Percentiles rank a stretch among this genome's conserved stretches.
Evolutionary conservation across 1,140 invertebrate species (phyloP).

Genomic region (Neodiprion lecontei): DNA sequence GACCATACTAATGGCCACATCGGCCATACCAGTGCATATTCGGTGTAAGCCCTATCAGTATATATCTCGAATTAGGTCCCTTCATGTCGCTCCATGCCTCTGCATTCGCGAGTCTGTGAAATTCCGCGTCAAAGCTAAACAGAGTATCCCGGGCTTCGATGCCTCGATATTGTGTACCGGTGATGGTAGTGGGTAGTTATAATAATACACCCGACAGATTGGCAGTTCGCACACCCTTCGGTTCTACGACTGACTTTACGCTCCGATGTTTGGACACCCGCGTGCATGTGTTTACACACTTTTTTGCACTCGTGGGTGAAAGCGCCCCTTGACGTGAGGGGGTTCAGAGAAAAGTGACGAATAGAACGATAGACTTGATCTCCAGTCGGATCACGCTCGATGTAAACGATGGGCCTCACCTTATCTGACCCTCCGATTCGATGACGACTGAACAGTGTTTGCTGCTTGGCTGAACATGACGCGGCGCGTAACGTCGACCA

Average conservation of each 20-base stretch:
- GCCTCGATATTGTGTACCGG: not conserved
- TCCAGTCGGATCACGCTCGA: not conserved
- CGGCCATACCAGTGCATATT: too few species aligned
- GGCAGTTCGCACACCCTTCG: not conserved
- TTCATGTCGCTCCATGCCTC: not conserved
- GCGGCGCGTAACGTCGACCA: slow-evolving; percentile 16
- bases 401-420: slow-evolving; percentile 23
- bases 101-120: not conserved
- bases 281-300: not conserved
- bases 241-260: not conserved
- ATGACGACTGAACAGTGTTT: slow-evolving; percentile 21
- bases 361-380: slow-evolving; percentile 28
- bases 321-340: not conserved
- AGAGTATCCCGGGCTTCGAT: not conserved
- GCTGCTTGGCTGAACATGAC: slow-evolving; percentile 1
- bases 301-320: not conserved
- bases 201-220: not conserved
- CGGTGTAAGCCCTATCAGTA: not conserved
- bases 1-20: too few species aligned
- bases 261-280: not conserved
- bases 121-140: not conserved
- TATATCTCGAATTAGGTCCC: not conserved
- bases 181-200: not conserved
- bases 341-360: slow-evolving; percentile 23
- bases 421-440: slow-evolving; percentile 32